Evolutionary conservation across 2,797 vertebrate species (phyloP).

Genomic region (Argya squamiceps): DNA sequence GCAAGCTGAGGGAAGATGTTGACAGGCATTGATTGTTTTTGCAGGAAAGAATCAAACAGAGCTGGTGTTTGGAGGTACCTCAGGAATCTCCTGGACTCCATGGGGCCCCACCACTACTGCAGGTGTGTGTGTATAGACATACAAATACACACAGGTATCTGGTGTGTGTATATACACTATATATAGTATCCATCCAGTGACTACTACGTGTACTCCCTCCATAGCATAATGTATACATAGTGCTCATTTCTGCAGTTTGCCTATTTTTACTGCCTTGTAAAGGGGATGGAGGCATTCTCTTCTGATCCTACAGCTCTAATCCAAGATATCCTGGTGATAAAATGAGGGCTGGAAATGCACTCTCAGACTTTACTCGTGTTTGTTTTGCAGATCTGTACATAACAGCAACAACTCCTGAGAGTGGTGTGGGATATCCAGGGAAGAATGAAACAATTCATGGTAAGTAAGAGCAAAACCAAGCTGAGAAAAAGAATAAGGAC

Average conservation of each 20-base stretch:
- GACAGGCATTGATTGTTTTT: not conserved
- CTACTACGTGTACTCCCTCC: too few relatives aligned
- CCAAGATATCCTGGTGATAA: not conserved
- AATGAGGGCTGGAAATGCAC: not conserved
- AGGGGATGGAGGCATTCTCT: not conserved
- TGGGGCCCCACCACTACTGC: not conserved
- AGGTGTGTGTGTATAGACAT: not conserved
- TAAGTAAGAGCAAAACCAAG: not conserved
- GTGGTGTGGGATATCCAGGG: not conserved
- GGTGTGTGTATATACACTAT: accelerated
- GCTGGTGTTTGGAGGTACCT: not conserved
- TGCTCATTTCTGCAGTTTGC: not conserved
- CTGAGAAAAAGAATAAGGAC: not conserved
- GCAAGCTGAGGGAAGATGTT: not conserved
- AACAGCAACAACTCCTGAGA: not conserved
- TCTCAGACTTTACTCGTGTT: not conserved
- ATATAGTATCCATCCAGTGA: not conserved
- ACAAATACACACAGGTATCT: too few relatives aligned
- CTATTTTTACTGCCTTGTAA: not conserved
- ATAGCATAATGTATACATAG: accelerated
- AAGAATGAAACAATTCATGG: not conserved
- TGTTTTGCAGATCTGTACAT: not conserved
- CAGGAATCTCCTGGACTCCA: not conserved
- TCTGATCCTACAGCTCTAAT: not conserved
- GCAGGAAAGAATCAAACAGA: not conserved